Conservation (phyloP, 2,113 vertebrate genomes). For the Ancistrus triradiatus region DNA sequence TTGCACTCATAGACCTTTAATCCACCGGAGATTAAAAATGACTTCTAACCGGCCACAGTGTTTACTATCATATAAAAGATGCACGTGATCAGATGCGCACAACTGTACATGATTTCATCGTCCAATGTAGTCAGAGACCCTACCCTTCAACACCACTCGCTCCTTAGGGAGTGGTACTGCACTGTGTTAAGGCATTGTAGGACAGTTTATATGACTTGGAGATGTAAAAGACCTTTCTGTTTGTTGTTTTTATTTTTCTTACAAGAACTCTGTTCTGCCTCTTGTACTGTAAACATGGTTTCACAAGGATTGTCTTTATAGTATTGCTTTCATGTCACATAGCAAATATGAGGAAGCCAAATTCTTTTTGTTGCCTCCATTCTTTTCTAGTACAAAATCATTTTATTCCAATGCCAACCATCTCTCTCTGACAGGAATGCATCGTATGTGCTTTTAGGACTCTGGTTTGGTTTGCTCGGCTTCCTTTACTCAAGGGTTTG, state of each 20-base stretch:
- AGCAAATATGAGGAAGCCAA: constrained; percentile 79
- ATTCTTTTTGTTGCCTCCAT: constrained; percentile 66
- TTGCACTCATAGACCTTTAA: neutral
- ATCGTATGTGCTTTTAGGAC: constrained; percentile 63
- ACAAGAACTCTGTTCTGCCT: constrained; percentile 52
- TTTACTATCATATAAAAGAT: constrained; percentile 30
- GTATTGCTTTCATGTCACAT: constrained; percentile 79
- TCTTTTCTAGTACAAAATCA: constrained; percentile 23
- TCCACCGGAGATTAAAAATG: neutral
- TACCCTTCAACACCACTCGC: constrained; percentile 24
- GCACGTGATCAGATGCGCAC: constrained; percentile 26
- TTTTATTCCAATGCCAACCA: constrained; percentile 51
- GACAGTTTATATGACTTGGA: constrained; percentile 50
- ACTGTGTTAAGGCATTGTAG: constrained; percentile 72
- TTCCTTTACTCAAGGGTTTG: too few species aligned
- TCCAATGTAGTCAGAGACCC: constrained; percentile 8
- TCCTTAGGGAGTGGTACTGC: constrained; percentile 48
- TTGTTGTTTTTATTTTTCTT: constrained; percentile 25
- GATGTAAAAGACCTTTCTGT: constrained; percentile 38
- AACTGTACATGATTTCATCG: constrained; percentile 27
- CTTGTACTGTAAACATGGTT: constrained; percentile 76
- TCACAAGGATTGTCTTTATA: constrained; percentile 76
- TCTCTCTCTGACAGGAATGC: constrained; percentile 68
- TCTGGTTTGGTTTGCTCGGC: too few species aligned
- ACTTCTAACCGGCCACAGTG: constrained; percentile 36